Base-by-base conservation (phyloP, 2,113 vertebrate species). In the Bambusicola thoracicus region DNA sequence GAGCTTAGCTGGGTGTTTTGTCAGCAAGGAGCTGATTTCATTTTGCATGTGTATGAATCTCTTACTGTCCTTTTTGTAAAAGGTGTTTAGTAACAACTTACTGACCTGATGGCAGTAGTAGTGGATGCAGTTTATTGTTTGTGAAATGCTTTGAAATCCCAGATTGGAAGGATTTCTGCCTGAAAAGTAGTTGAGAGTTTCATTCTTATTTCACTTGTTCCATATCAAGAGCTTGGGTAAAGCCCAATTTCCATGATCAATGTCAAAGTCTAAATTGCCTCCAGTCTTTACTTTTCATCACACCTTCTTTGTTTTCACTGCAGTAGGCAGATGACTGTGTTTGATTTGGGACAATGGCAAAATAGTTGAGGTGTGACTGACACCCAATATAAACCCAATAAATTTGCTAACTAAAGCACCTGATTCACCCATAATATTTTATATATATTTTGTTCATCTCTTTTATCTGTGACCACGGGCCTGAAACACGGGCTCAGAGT, bases 101-200 rank as follows among this genome's bases (percentile, higher is more conserved):
- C 29, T 87, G 55, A 82, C 44, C 44, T 59, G 59, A 63, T 82
- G 38, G 44, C 29, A 85, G 17, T 79, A 58, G 53, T 76, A 68
- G n/a, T 66, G 38, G 59, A 44, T 73, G 38, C 46, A 69, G 1
- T 73, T 91, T 85, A 6, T 69, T 82, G 27, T 40, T 90, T 67
- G 27, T 87, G 75, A 91, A 79, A 68, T 89, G 44, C 34, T 77
- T 46, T 76, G 53, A 93, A 93, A 85, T 91, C 62, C 36, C 66
- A 65, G 24, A 46, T n/a, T 59, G 41, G 24, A 88, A 92, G 27
- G 67, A 89, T 92, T 89, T 94, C 72, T 87, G 15, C 2, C 0
- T 85, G 63, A 82, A 87, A 91, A 62, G 24, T 80, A 4, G 36
- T 56, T 84, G 76, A 69, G 75, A 2, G 65, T 83, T 80, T 70